Evolutionary conservation across 2,797 vertebrate genomes (phyloP), one percentile per base, ranked within the genome.

Genomic region (Rachycentron canadum): DNA sequence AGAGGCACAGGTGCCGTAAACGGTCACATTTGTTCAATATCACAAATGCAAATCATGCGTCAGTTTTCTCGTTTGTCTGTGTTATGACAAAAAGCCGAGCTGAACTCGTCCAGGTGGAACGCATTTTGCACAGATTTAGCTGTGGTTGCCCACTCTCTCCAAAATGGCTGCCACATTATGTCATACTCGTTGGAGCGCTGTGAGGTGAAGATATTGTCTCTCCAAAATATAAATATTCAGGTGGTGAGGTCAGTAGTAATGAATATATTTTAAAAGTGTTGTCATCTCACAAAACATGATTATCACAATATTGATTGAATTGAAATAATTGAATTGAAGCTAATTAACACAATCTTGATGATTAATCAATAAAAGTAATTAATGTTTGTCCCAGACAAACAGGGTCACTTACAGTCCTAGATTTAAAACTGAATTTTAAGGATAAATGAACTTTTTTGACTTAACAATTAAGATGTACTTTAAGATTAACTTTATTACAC

Each of bases 41-140:
- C 28, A 52, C 50, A 28, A 52, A 52, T 28, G 30, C 61, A 38
- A 45, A 55, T 72, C 49, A 63, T 40, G 16, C 4, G 17, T 57
- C 28, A 28, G 50, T 26, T 53, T 53, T 28, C 25, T 28, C 16
- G 25, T 52, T 52, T 3, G 23, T 56, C 30, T 57, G 40, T 26
- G 9, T 13, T 41, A 45, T 13, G 17, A 56, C 3, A 55, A 13
- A 25, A 28, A 25, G n/a, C 23, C 11, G 34, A 40, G 21, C 8
- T 7, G 17, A 13, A 45, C 12, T 32, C 41, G 8, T 52, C 26
- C 11, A 47, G 40, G 40, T 21, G 28, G 3, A 45, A 19, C 5
- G 25, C 14, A 56, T 43, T 7, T 16, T 7, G 13, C 10, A 47
- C 30, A 47, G 28, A 19, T 40, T 19, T 25, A 21, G 19, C 17